A percentile compares a stretch with the other conserved stretches of the same genome.
Evolutionary conservation across 2,113 vertebrate species (phyloP).

Genomic region (Haliaeetus leucogaster): DNA sequence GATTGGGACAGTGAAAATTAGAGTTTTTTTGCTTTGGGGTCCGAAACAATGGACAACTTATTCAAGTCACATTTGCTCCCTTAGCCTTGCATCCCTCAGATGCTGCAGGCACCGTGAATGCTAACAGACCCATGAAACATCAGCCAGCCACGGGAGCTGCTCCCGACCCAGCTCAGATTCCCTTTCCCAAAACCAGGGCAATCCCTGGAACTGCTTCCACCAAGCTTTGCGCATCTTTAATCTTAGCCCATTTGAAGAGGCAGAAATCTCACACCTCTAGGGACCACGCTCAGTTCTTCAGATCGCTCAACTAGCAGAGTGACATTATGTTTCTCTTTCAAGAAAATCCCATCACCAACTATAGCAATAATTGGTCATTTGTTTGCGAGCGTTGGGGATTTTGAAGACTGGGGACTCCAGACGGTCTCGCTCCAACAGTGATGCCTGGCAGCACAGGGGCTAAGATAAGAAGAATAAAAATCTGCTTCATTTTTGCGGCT

Average conservation of each 20-base stretch:
- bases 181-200: background rate
- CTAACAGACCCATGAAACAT: background rate
- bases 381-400: background rate
- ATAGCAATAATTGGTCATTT: background rate
- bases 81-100: background rate
- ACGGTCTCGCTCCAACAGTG: accelerated
- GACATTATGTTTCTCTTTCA: background rate
- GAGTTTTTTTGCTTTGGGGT: background rate
- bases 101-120: background rate
- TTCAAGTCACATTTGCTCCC: background rate
- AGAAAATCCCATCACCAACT: background rate
- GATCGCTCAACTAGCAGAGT: background rate
- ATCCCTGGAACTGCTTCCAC: background rate
- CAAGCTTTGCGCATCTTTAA: background rate
- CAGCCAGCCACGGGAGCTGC: background rate
- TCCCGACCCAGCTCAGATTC: background rate
- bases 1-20: background rate
- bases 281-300: background rate
- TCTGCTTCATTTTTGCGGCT: background rate
- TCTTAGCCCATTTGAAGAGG: background rate
- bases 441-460: background rate
- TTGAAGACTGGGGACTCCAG: background rate
- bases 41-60: background rate
- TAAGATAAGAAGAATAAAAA: background rate
- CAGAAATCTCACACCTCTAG: background rate